Conservation (phyloP, 2,888 invertebrate species). For the Diaperis boleti region DNA sequence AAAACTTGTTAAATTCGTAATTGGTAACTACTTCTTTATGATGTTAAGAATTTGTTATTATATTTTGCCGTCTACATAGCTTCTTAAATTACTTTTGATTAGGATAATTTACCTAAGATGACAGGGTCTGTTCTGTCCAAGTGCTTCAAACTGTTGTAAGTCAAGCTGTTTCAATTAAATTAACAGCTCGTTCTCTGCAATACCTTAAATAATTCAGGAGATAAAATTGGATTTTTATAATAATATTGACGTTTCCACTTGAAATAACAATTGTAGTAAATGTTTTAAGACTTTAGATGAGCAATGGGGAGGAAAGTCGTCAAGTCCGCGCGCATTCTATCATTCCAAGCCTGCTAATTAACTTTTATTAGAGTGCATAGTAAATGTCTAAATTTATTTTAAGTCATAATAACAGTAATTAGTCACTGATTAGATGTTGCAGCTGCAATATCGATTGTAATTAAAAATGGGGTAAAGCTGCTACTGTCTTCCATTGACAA, state of each 20-base stretch:
- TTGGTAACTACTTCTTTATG: too few species aligned
- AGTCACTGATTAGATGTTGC: not conserved
- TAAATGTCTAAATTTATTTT: too few species aligned
- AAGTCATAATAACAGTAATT: not conserved
- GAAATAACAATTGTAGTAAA: slow-evolving; percentile 10
- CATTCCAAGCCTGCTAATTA: not conserved
- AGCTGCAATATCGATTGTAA: not conserved
- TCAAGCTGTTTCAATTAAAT: slow-evolving; percentile 17
- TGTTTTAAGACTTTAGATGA: not conserved
- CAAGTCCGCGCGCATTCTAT: slow-evolving; percentile 1
- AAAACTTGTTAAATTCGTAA: too few species aligned
- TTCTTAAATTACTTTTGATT: slow-evolving; percentile 8
- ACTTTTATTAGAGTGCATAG: not conserved
- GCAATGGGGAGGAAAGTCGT: slow-evolving; percentile 8
- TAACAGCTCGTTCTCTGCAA: slow-evolving; percentile 4
- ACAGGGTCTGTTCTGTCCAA: slow-evolving; percentile 1
- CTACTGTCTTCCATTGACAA: slow-evolving; percentile 16
- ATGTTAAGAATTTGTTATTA: too few species aligned
- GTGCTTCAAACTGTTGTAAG: slow-evolving; percentile 2
- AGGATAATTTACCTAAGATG: slow-evolving; percentile 5
- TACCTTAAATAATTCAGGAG: slow-evolving; percentile 11
- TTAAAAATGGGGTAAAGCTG: not conserved
- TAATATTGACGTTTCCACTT: slow-evolving; percentile 22
- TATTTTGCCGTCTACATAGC: not conserved
- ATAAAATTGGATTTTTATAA: slow-evolving; percentile 6